Evolutionary conservation across 2,888 invertebrate genomes (phyloP), one percentile per base, ranked within the genome.

Genomic region (Chloromyia formosa): DNA sequence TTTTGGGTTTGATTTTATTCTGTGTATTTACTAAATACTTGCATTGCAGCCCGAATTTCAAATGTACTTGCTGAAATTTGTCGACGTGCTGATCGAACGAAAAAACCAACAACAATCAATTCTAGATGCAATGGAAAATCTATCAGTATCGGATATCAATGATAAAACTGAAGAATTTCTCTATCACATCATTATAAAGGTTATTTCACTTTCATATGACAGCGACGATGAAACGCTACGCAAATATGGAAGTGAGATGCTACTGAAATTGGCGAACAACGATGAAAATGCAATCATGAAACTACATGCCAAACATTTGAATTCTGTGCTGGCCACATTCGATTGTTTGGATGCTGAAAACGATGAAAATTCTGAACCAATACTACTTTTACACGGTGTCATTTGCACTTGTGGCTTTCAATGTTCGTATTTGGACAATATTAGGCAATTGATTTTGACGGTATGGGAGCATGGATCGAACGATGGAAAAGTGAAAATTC

Each of bases 401-500:
- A 80, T 86, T 1, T 80, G 81, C 7, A 74, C 82, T 20, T 82
- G 80, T 18, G 80, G 80, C 5, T 80, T 84, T 42, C 82, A 84
- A 7, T 61, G 77, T 0, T 64, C 79, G 0, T 83, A 83, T 66
- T 56, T 86, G 7, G 16, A 75, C 1, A 73, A 75, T 23, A 75
- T 85, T 3, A 81, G 82, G n/a, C 77, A 77, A 1, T 82, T 82
- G 23, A 79, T 86, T 0, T 80, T 80, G 42, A 54, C 76, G 0
- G 83, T 84, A 3, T 83, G 83, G 75, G 74, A 81, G 1, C 75
- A 83, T 74, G 83, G 82, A 71, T 77, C 81, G 3, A 81, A 82
- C 53, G 81, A 82, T 45, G 84, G 82, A 0, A 83, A 84, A 77
- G 79, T 86, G 4, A 85, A 83, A 77, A 80, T 85, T 22, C 83